Percentiles rank a stretch among this genome's conserved stretches.
These are phyloP conservation scores for Morpho achilles DNA, from an alignment of 2,888 invertebrate genomes.

Conservation along the genomic window DNA sequence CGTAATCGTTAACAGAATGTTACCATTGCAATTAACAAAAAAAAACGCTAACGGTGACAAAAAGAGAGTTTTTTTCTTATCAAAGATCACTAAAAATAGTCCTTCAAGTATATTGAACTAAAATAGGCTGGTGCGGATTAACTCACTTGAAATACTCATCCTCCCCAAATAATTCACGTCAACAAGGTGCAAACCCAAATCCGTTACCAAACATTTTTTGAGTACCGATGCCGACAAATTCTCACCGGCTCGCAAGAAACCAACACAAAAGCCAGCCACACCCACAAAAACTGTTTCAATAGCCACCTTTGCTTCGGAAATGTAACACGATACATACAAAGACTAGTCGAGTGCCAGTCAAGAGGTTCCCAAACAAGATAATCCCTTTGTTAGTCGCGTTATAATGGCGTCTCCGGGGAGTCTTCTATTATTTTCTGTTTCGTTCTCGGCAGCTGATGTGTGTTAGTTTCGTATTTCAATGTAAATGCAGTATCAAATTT, in stretches of 20 bases:
- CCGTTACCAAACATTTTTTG: constrained; percentile 38
- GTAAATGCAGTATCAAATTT: constrained; percentile 65
- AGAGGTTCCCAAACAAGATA: constrained; percentile 76
- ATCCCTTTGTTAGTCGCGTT: constrained; percentile 61
- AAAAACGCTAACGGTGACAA: no score
- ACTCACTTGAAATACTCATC: background rate
- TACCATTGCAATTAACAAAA: no score
- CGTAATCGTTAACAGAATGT: no score
- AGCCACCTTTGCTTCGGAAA: constrained; percentile 51
- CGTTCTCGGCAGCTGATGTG: constrained; percentile 64
- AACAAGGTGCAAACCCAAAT: constrained; percentile 36
- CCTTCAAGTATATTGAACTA: no score
- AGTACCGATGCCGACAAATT: constrained; percentile 39
- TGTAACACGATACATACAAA: constrained; percentile 69
- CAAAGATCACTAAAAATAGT: no score
- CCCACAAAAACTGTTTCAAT: constrained; percentile 62
- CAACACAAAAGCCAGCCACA: constrained; percentile 43
- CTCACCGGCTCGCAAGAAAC: constrained; percentile 39
- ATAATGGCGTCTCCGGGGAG: constrained; percentile 58
- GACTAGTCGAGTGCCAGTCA: constrained; percentile 66
- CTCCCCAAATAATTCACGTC: background rate
- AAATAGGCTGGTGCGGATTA: background rate
- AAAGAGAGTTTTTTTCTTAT: no score
- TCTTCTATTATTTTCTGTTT: constrained; percentile 72
- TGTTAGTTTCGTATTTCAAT: constrained; percentile 70